Conservation (phyloP, 2,113 vertebrate genomes). For the Vimba vimba region DNA sequence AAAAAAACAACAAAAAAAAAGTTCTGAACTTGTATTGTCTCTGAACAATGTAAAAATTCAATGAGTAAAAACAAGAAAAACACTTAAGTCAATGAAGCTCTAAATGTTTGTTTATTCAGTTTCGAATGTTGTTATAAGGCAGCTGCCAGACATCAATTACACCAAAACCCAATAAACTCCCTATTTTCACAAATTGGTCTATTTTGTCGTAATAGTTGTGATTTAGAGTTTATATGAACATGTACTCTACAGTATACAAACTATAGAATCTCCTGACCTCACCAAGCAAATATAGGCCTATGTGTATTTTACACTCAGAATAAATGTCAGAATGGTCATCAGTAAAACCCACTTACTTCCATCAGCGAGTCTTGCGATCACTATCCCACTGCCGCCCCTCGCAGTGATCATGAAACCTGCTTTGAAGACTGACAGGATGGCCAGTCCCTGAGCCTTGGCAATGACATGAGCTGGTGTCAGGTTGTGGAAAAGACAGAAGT, state of each 20-base stretch:
- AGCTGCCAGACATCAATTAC: conserved; percentile 34
- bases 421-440: conserved; percentile 92
- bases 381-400: conserved; percentile 92
- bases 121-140: conserved; percentile 7
- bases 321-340: neutral
- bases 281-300: neutral
- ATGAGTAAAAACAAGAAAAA: neutral
- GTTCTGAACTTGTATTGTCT: neutral
- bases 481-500: neutral
- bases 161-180: neutral
- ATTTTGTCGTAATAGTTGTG: neutral
- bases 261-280: neutral
- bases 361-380: conserved; percentile 86
- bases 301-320: neutral
- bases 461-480: conserved; percentile 86
- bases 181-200: conserved; percentile 12
- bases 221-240: neutral
- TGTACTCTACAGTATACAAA: neutral
- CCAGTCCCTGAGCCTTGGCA: conserved; percentile 93
- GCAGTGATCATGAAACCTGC: conserved; percentile 95
- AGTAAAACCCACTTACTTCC: conserved; percentile 82
- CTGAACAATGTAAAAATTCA: neutral
- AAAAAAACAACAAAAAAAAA: neutral
- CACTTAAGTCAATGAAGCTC: neutral
- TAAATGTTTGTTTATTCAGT: conserved; percentile 16